Evolutionary conservation across 1,140 invertebrate genomes (phyloP).

Genomic region (Anastrepha obliqua): DNA sequence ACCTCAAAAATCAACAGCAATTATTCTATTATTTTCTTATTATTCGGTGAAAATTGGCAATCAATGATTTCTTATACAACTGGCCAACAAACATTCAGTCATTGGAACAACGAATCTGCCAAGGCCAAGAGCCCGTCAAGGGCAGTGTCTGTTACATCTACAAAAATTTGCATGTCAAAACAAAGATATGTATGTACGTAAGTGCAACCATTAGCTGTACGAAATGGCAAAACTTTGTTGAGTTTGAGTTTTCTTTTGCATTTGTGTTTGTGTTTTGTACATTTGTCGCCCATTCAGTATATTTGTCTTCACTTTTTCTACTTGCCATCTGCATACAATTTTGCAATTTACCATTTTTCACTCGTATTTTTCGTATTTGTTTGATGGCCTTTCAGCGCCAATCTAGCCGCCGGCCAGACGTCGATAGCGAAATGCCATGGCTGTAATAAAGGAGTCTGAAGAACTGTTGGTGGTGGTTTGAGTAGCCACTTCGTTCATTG

Average conservation of each 20-base stretch:
- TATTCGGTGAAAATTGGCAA: conserved; percentile 19
- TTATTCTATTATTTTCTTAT: conserved; percentile 9
- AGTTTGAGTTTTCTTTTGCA: no score
- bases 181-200: background rate
- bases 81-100: background rate
- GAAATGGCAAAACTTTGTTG: background rate
- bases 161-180: conserved; percentile 22
- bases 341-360: background rate
- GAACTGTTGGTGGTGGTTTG: background rate
- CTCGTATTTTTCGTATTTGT: background rate
- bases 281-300: background rate
- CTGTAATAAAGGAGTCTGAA: no score
- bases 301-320: background rate
- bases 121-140: conserved; percentile 4
- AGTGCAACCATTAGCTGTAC: background rate
- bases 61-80: conserved; percentile 14
- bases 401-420: conserved; percentile 7
- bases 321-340: background rate
- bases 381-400: conserved; percentile 17
- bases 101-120: background rate
- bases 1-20: conserved; percentile 2
- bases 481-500: background rate
- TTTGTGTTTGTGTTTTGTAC: background rate
- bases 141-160: conserved; percentile 18
- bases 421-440: conserved; percentile 33